phyloP scores from a whole-genome alignment of 2,113 vertebrate species.

The Ptyas mucosa region DNA sequence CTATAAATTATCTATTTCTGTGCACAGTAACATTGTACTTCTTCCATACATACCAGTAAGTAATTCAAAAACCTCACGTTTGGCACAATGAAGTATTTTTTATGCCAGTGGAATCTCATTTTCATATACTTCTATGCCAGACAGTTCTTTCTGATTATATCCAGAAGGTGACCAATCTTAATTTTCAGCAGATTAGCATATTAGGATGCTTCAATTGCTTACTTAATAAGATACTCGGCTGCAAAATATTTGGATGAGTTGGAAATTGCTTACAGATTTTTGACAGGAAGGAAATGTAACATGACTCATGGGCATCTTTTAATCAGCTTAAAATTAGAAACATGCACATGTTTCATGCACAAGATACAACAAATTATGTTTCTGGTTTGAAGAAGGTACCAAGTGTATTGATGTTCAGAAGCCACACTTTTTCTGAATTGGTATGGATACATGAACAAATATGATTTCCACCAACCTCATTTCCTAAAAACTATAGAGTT shows the following conservation, averaged over 20 bases:
- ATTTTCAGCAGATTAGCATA: conserved; percentile 29
- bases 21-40: conserved; percentile 49
- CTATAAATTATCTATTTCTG: conserved; percentile 57
- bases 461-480: background rate
- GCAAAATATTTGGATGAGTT: background rate
- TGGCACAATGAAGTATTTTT: conserved; percentile 45
- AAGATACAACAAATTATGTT: background rate
- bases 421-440: conserved; percentile 5
- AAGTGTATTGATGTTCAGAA: background rate
- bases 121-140: conserved; percentile 47
- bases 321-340: conserved; percentile 19
- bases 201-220: conserved; percentile 38
- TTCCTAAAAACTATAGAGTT: background rate
- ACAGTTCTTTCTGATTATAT: conserved; percentile 26
- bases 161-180: conserved; percentile 31
- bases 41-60: conserved; percentile 21
- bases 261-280: background rate
- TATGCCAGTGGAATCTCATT: conserved; percentile 43
- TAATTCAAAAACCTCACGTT: conserved; percentile 44
- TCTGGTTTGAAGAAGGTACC: background rate
- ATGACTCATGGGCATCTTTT: background rate
- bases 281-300: background rate
- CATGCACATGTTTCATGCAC: conserved; percentile 2
- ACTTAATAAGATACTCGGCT: conserved; percentile 31
- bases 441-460: background rate